These are phyloP conservation scores for Scylla paramamosain DNA, from an alignment of 1,140 invertebrate genomes.

Conservation along the genomic window DNA sequence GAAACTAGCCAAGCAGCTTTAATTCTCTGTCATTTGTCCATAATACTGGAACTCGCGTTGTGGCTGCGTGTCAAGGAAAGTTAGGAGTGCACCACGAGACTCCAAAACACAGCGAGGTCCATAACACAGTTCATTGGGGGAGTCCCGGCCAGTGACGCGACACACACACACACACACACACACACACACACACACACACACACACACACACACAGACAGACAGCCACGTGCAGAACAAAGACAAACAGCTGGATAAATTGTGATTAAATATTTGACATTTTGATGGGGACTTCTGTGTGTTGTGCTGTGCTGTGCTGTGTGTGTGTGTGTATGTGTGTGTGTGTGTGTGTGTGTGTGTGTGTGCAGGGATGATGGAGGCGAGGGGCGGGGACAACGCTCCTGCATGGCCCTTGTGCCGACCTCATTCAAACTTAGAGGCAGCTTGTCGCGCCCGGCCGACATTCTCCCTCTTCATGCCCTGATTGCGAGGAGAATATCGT, in stretches of 20 bases:
- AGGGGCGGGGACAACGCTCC: neutral
- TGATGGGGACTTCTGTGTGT: too few relatives aligned
- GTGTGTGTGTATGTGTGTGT: neutral
- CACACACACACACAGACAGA: too few relatives aligned
- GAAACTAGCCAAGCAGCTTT: neutral
- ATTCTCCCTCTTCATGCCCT: neutral
- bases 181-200: too few relatives aligned
- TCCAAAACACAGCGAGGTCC: too few relatives aligned
- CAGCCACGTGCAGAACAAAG: neutral
- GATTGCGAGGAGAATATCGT: neutral
- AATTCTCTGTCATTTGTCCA: neutral
- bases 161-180: too few relatives aligned
- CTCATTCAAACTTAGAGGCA: slow-evolving; percentile 3
- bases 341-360: slow-evolving; percentile 16
- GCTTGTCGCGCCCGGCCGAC: neutral
- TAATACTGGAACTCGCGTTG: neutral
- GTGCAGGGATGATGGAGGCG: neutral
- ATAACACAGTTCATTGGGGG: too few relatives aligned
- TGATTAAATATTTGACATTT: slow-evolving; percentile 10
- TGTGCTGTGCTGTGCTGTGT: neutral
- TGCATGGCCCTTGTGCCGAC: neutral
- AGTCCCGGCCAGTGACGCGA: too few relatives aligned
- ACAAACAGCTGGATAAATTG: neutral
- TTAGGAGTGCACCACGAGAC: neutral
- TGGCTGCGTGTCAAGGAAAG: neutral